Evolutionary conservation across 2,113 vertebrate species (phyloP).

Genomic region (Sarotherodon lohbergeri): DNA sequence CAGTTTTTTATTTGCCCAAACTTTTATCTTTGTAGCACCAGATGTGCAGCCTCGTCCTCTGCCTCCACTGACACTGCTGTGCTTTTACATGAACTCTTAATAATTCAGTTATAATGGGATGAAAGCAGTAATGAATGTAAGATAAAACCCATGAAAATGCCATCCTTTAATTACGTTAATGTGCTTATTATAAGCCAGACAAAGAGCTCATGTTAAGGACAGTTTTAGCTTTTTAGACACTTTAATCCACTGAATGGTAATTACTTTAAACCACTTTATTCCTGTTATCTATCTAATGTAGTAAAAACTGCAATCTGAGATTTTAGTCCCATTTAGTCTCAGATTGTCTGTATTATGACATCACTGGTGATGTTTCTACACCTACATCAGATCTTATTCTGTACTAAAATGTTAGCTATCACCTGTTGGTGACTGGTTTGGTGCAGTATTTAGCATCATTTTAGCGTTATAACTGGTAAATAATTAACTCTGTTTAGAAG

Average conservation of each 20-base stretch:
- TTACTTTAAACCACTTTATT: background rate
- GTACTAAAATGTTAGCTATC: background rate
- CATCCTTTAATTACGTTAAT: background rate
- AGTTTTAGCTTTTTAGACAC: background rate
- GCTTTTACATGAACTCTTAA: background rate
- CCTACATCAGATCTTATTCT: background rate
- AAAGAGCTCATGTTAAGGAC: background rate
- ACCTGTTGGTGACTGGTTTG: background rate
- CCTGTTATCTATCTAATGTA: background rate
- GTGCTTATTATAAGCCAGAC: background rate
- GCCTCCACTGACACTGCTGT: background rate
- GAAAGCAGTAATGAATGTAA: background rate
- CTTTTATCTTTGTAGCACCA: background rate
- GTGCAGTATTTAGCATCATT: background rate
- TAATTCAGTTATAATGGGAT: background rate
- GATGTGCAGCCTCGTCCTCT: background rate
- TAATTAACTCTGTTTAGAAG: background rate
- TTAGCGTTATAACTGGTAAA: background rate
- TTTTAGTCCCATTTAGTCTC: background rate
- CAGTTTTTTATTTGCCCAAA: background rate
- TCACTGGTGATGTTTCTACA: background rate
- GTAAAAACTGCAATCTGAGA: background rate
- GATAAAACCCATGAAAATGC: background rate
- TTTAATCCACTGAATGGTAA: background rate
- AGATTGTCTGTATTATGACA: background rate